Base-by-base conservation (phyloP, 92 coral and sea anemone species). In the Umimayanthus chanpuru region DNA sequence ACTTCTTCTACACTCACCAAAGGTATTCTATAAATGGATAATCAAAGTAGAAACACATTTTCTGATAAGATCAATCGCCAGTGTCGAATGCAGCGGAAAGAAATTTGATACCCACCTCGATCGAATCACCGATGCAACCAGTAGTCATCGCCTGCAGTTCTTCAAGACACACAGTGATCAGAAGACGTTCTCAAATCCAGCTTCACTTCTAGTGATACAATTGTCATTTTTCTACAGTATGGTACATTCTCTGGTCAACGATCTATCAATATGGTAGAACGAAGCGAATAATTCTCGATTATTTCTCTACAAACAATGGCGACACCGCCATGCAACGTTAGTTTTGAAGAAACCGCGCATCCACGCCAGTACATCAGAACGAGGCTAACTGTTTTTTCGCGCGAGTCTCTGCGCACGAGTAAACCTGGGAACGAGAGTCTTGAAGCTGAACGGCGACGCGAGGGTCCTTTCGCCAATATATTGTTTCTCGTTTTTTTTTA, bases 71-170 rank as follows among this genome's bases (percentile, higher is more conserved):
- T n/a, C n/a, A n/a, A n/a, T n/a, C n/a, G n/a, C n/a, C n/a, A n/a
- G 6, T 1, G 5, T 40, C 41, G 67, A 73, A 73, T 85, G 29
- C 43, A 81, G 72, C 16, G 43, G 25, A 70, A 21, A 71, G 89
- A 79, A 76, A 89, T 72, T 28, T 55, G 89, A 71, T 77, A 82
- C 94, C 85, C 80, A 94, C 99, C 97, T 97, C 97, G 73, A 97
- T 97, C 82, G 99, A 94, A 92, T 95, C 94, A 36, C 99, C 98
- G 94, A 91, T 92, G 90, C 90, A 91, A 39, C 93, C 94, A 65
- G 96, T 89, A 71, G 93, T 94, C 98, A 94, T 89, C 85, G 73
- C 76, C 81, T 88, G 68, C 65, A 65, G 66, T 80, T 79, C 71
- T 58, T 73, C 58, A 40, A 30, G 44, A 75, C 72, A 65, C 81